Percentiles rank a stretch among this genome's conserved stretches.
Conservation (phyloP, 2,797 vertebrate genomes). For the Phataginus tricuspis region DNA sequence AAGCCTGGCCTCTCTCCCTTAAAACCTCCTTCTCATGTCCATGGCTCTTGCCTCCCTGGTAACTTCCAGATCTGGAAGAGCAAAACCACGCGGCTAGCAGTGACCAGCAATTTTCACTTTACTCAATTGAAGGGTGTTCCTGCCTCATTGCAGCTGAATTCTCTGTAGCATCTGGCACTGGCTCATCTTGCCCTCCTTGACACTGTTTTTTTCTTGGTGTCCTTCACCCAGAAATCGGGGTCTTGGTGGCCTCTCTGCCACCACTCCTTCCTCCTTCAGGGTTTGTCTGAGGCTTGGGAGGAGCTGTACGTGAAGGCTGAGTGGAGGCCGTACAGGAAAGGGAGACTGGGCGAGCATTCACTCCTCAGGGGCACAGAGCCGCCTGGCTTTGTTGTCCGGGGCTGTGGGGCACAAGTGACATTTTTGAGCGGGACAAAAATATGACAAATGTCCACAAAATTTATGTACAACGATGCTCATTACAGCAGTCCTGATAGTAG, state of each 20-base stretch:
- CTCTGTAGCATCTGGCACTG: rapidly evolving
- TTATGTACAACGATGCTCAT: rapidly evolving
- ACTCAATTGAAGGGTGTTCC: rapidly evolving
- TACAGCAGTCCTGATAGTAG: background rate
- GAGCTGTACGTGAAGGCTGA: background rate
- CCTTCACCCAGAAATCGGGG: background rate
- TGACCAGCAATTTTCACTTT: background rate
- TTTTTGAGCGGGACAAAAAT: background rate
- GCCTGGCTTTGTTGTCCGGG: background rate
- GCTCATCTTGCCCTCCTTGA: background rate
- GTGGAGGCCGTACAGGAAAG: rapidly evolving
- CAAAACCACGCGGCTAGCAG: rapidly evolving
- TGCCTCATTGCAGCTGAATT: background rate
- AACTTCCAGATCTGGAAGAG: background rate
- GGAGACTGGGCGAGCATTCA: background rate
- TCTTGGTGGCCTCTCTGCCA: background rate
- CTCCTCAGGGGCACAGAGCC: rapidly evolving
- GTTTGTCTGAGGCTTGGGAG: background rate
- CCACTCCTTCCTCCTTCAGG: background rate
- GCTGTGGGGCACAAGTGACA: background rate
- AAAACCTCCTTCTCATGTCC: background rate
- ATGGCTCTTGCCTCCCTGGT: background rate
- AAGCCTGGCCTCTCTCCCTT: background rate
- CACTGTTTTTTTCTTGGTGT: background rate
- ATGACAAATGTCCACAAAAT: background rate